A percentile compares a stretch with the other conserved stretches of the same genome.
These are phyloP conservation scores for Xenops minutus DNA, from an alignment of 2,797 vertebrate species.

Conservation along the genomic window DNA sequence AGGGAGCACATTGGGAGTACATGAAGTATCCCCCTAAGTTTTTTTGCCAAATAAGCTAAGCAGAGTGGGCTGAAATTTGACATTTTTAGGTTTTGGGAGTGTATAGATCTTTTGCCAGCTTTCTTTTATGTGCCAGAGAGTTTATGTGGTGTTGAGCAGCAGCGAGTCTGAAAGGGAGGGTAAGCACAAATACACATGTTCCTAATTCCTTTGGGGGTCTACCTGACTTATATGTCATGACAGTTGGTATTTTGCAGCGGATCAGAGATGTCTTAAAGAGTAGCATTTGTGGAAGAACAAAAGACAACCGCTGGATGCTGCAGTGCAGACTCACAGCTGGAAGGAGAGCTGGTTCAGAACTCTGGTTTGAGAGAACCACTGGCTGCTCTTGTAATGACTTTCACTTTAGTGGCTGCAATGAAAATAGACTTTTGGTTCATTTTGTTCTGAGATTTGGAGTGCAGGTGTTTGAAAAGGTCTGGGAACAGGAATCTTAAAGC, in stretches of 20 bases:
- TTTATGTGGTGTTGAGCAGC: background rate
- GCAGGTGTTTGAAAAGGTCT: background rate
- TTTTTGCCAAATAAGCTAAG: background rate
- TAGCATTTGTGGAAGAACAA: background rate
- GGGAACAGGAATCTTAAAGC: background rate
- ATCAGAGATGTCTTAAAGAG: background rate
- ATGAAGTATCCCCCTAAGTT: background rate
- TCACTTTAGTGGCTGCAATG: background rate
- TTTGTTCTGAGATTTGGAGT: background rate
- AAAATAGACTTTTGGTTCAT: background rate
- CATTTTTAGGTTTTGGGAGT: background rate
- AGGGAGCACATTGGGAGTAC: background rate
- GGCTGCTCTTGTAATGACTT: background rate
- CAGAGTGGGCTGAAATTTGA: background rate
- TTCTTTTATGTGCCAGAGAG: background rate
- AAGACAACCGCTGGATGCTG: background rate
- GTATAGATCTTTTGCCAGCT: background rate
- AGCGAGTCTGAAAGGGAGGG: background rate
- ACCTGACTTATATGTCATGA: rapidly evolving
- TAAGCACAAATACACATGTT: background rate
- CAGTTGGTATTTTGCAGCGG: background rate
- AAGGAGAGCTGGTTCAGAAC: background rate
- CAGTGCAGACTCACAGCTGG: background rate
- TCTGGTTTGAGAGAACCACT: background rate
- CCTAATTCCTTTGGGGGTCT: background rate